A percentile compares a stretch with the other conserved stretches of the same genome.
Conservation (phyloP, 2,113 vertebrate species). For the Melospiza melodia region DNA sequence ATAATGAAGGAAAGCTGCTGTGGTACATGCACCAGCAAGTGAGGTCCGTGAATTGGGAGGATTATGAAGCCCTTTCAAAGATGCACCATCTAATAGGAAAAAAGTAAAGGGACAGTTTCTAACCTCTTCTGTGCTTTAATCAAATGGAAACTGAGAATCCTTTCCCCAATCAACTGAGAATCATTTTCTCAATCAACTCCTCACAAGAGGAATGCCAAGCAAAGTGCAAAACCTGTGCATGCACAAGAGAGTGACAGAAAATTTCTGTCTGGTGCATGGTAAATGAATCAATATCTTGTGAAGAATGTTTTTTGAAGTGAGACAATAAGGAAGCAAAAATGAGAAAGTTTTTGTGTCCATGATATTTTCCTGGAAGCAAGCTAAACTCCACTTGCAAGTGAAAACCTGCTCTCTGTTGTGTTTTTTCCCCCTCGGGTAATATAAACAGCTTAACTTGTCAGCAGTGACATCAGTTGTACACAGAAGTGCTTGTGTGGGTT, state of each 20-base stretch:
- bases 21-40: not conserved
- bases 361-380: not conserved
- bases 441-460: not conserved
- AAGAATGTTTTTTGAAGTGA: not conserved
- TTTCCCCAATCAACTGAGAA: too few species aligned
- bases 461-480: not conserved
- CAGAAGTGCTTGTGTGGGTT: not conserved
- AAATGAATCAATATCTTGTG: not conserved
- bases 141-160: not conserved
- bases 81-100: not conserved
- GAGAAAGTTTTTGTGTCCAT: not conserved
- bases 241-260: not conserved
- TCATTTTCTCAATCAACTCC: too few species aligned
- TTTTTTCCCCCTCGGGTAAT: not conserved
- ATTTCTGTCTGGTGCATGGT: not conserved
- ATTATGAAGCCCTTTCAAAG: not conserved
- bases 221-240: not conserved
- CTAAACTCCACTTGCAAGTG: not conserved
- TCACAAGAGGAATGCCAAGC: not conserved
- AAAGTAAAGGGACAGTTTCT: not conserved
- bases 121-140: not conserved
- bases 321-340: not conserved
- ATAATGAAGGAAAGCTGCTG: not conserved
- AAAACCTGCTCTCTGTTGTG: not conserved
- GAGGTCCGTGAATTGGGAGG: rapidly evolving